phyloP scores from a whole-genome alignment of 2,888 invertebrate species.

The Cremastinae sp. region DNA sequence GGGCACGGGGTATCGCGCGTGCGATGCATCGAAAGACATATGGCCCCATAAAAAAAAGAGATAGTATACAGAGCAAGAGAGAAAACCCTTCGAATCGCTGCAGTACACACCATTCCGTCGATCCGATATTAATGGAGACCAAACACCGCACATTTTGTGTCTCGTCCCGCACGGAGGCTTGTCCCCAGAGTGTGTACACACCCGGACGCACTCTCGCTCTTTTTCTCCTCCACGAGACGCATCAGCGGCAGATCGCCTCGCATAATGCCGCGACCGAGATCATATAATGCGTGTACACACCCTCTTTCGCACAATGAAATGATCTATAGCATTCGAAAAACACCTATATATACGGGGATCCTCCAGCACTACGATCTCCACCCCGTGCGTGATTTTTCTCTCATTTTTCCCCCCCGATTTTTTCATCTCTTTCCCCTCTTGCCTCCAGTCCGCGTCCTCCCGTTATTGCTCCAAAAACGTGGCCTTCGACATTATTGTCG shows the following conservation, averaged over 20 bases:
- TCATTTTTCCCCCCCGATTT: slow-evolving; percentile 1
- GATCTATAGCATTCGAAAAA: slow-evolving; percentile 71
- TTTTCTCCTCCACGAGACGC: slow-evolving; percentile 61
- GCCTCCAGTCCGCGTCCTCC: slow-evolving; percentile 29
- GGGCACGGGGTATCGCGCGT: slow-evolving; percentile 58
- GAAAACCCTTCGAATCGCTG: slow-evolving; percentile 51
- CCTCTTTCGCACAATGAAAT: slow-evolving; percentile 73
- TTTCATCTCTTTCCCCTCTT: slow-evolving; percentile 18
- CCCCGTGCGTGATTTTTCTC: slow-evolving; percentile 13
- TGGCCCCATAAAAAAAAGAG: slow-evolving; percentile 78
- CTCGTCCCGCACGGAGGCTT: slow-evolving; percentile 55
- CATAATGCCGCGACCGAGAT: slow-evolving; percentile 59
- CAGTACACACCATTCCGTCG: slow-evolving; percentile 73
- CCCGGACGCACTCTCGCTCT: slow-evolving; percentile 54
- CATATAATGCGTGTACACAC: slow-evolving; percentile 75
- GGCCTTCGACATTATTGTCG: not conserved
- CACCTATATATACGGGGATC: slow-evolving; percentile 56
- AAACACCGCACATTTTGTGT: slow-evolving; percentile 78
- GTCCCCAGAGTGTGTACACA: slow-evolving; percentile 73
- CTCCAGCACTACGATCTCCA: slow-evolving; percentile 53
- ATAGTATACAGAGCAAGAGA: slow-evolving; percentile 60
- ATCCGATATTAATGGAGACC: slow-evolving; percentile 80
- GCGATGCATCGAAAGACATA: slow-evolving; percentile 74
- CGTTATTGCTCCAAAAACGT: not conserved
- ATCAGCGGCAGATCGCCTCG: slow-evolving; percentile 29